These are phyloP conservation scores for Andrena marginata DNA, from an alignment of 2,888 invertebrate genomes.

Conservation along the genomic window DNA sequence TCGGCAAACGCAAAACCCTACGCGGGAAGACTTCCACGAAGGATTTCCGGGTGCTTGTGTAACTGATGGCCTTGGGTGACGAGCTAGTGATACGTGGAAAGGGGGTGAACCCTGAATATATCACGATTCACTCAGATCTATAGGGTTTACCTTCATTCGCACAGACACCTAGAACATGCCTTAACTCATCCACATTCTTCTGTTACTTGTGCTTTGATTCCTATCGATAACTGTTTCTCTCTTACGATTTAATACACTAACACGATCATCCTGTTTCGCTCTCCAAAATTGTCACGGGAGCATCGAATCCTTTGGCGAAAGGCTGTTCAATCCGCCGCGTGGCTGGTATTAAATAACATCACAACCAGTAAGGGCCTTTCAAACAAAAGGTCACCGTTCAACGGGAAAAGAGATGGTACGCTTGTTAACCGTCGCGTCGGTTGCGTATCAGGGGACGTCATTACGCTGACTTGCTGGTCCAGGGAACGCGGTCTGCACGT, in stretches of 20 bases:
- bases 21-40: background rate
- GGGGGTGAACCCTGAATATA: no score
- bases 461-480: conserved; percentile 61
- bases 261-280: background rate
- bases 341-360: background rate
- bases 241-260: background rate
- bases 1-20: conserved; percentile 74
- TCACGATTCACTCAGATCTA: no score
- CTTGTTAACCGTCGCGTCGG: conserved; percentile 42
- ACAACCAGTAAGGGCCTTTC: background rate
- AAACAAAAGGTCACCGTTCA: conserved; percentile 11
- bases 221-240: background rate
- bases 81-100: background rate
- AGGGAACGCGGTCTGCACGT: conserved; percentile 49
- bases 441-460: conserved; percentile 48
- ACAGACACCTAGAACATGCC: background rate
- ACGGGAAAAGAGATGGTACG: conserved; percentile 26
- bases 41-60: background rate
- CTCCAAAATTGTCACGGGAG: background rate
- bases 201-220: background rate
- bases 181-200: background rate
- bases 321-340: background rate
- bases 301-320: background rate
- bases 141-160: background rate
- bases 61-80: background rate